A percentile compares a stretch with the other conserved stretches of the same genome.
phyloP scores from a whole-genome alignment of 2,888 invertebrate genomes.

The Sphaerophoria rueppellii region DNA sequence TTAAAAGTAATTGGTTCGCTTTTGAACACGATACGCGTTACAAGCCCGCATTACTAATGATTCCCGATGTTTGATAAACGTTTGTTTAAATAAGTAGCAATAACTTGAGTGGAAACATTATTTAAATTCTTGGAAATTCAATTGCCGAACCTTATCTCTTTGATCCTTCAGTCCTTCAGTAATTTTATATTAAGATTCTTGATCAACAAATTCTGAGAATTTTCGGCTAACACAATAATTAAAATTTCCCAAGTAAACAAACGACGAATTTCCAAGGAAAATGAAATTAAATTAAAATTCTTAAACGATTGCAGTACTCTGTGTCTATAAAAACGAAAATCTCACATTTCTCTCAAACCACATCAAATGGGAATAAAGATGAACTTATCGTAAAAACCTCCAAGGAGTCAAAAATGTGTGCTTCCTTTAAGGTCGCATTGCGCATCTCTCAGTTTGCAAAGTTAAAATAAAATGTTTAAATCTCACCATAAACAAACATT shows the following conservation, averaged over 20 bases:
- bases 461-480: not conserved
- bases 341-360: not conserved
- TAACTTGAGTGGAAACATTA: not conserved
- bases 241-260: too few species aligned
- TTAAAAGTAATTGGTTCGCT: constrained; percentile 20
- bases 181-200: not conserved
- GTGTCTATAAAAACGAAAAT: too few species aligned
- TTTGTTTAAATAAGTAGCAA: not conserved
- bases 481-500: not conserved
- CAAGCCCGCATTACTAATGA: constrained; percentile 20
- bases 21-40: not conserved
- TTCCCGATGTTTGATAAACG: not conserved
- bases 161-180: not conserved
- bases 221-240: too few species aligned
- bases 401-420: not conserved
- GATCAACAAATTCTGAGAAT: too few species aligned
- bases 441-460: not conserved
- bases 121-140: not conserved
- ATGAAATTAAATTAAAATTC: too few species aligned
- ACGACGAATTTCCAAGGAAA: too few species aligned
- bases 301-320: too few species aligned
- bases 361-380: not conserved
- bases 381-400: not conserved
- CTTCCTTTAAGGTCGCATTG: not conserved
- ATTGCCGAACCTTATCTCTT: not conserved